A percentile compares a stretch with the other conserved stretches of the same genome.
Conservation (phyloP, 1,140 invertebrate species). For the Rhopalosiphum padi region DNA sequence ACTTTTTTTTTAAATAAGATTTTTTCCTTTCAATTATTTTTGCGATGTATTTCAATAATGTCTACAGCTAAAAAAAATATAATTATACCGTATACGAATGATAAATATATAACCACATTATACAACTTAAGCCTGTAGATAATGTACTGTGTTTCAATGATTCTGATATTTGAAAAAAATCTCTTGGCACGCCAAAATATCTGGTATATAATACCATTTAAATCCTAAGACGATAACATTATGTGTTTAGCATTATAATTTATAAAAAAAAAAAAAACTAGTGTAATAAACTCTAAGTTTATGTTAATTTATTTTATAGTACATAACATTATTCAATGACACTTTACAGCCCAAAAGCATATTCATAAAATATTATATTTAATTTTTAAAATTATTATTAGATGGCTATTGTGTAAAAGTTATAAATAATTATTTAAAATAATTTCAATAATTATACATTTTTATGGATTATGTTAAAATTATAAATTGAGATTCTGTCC, state of each 20-base stretch:
- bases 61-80: neutral
- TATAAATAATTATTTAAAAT: neutral
- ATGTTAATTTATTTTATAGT: neutral
- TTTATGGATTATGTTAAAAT: neutral
- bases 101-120: neutral
- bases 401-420: neutral
- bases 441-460: neutral
- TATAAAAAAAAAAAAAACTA: neutral
- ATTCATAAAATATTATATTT: neutral
- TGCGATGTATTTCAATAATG: neutral
- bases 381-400: neutral
- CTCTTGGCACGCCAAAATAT: conserved; percentile 2
- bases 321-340: neutral
- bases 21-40: neutral
- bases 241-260: neutral
- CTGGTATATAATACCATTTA: neutral
- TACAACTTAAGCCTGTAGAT: neutral
- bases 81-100: neutral
- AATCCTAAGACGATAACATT: neutral
- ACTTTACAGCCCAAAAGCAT: neutral
- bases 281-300: neutral
- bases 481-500: neutral
- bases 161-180: neutral
- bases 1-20: neutral
- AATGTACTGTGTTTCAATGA: conserved; percentile 21